Conservation (phyloP, 2,888 invertebrate species). For the Drosophila pseudotakahashii region DNA sequence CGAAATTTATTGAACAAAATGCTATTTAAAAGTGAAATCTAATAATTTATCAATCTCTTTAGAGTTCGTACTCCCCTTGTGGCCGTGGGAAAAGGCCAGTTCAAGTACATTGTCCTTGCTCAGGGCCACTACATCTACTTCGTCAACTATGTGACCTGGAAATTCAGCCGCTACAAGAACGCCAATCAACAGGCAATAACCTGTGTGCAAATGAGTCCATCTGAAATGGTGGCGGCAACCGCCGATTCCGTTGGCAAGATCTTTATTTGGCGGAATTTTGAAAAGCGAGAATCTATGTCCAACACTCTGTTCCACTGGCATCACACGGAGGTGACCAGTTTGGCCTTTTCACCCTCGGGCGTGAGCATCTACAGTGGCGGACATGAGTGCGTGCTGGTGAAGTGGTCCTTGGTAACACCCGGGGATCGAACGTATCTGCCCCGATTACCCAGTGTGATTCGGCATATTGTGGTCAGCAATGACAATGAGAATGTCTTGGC, state of each 20-base stretch:
- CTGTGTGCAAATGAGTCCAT: constrained; percentile 88
- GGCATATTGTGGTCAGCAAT: constrained; percentile 87
- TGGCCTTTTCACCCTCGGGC: constrained; percentile 88
- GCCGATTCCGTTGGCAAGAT: constrained; percentile 89
- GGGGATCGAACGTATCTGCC: constrained; percentile 87
- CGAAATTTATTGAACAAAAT: too few species aligned
- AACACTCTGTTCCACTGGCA: constrained; percentile 90
- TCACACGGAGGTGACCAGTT: constrained; percentile 88
- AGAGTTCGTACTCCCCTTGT: constrained; percentile 66
- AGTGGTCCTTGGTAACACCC: constrained; percentile 87
- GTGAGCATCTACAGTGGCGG: constrained; percentile 90
- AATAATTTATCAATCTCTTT: background rate
- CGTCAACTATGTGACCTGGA: constrained; percentile 76
- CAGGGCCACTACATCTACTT: constrained; percentile 71
- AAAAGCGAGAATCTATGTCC: constrained; percentile 32
- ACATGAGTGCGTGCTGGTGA: constrained; percentile 91
- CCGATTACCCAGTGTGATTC: constrained; percentile 88
- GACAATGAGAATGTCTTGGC: constrained; percentile 88
- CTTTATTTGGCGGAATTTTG: constrained; percentile 87
- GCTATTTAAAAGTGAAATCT: too few species aligned
- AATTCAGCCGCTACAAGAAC: constrained; percentile 60
- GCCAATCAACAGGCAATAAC: constrained; percentile 84
- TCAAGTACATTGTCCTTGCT: constrained; percentile 72
- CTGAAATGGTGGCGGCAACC: constrained; percentile 87
- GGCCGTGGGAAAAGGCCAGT: constrained; percentile 69